Conservation (phyloP, 30 jellyfish, hydroid and myxozoan species). For the Turritopsis dohrnii region DNA sequence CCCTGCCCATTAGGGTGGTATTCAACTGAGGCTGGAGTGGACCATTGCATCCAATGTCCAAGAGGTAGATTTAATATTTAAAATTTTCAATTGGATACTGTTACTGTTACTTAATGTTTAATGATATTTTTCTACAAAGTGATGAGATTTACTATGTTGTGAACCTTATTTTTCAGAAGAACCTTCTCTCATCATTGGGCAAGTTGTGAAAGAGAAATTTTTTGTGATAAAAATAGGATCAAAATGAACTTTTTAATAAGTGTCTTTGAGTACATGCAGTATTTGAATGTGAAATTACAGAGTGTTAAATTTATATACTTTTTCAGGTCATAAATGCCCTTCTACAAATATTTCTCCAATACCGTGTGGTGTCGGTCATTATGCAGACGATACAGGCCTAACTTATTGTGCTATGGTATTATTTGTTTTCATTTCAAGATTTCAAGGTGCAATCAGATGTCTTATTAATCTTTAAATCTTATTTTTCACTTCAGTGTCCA, state of each 20-base stretch:
- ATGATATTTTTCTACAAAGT: too few relatives aligned
- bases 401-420: slow-evolving; percentile 54
- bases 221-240: too few relatives aligned
- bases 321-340: slow-evolving; percentile 68
- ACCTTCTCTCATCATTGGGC: too few relatives aligned
- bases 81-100: not conserved
- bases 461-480: not conserved
- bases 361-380: slow-evolving; percentile 64
- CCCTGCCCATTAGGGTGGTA: slow-evolving; percentile 43
- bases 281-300: too few relatives aligned
- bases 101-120: too few relatives aligned
- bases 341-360: slow-evolving; percentile 34
- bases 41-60: slow-evolving; percentile 25
- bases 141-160: too few relatives aligned
- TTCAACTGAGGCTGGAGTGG: slow-evolving; percentile 25
- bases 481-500: slow-evolving; percentile 59
- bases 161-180: too few relatives aligned
- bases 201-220: too few relatives aligned
- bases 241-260: not conserved
- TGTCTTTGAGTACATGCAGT: too few relatives aligned
- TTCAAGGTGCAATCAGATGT: not conserved
- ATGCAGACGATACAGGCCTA: slow-evolving; percentile 65
- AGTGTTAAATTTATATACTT: too few relatives aligned
- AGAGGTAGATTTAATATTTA: slow-evolving; percentile 16
- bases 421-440: not conserved